These are phyloP conservation scores for Sphaerophoria rueppellii DNA, from an alignment of 2,888 invertebrate species.

Conservation along the genomic window DNA sequence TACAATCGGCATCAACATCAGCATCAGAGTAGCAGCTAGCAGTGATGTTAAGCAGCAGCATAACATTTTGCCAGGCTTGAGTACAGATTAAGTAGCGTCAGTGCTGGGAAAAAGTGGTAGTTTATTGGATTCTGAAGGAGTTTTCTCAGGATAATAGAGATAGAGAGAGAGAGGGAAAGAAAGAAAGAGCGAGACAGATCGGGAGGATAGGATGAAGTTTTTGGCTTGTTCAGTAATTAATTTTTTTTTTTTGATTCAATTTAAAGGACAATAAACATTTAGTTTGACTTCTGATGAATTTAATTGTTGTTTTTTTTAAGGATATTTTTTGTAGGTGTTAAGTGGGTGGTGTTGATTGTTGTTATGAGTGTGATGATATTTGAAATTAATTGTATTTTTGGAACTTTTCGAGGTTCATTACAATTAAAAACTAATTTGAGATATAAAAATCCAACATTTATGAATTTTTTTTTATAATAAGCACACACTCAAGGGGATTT, in stretches of 20 bases:
- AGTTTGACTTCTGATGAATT: conserved; percentile 59
- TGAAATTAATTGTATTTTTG: neutral
- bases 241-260: conserved; percentile 48
- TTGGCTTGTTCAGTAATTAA: conserved; percentile 72
- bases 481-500: no score
- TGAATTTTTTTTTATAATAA: no score
- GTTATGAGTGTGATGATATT: neutral
- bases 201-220: conserved; percentile 52
- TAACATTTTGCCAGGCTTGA: no score
- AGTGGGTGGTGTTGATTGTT: neutral
- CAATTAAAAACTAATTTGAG: neutral
- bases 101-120: conserved; percentile 23
- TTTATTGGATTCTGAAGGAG: conserved; percentile 68
- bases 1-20: conserved; percentile 32
- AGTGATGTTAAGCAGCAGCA: no score
- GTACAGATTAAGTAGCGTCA: neutral
- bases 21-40: conserved; percentile 2
- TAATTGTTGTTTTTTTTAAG: conserved; percentile 63
- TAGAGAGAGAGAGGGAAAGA: no score
- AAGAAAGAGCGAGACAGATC: no score
- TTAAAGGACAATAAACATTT: conserved; percentile 52
- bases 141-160: conserved; percentile 25
- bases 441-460: no score
- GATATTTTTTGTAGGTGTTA: conserved; percentile 18
- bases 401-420: neutral